phyloP scores from a whole-genome alignment of 2,797 vertebrate genomes.

The Peromyscus melanophrys region DNA sequence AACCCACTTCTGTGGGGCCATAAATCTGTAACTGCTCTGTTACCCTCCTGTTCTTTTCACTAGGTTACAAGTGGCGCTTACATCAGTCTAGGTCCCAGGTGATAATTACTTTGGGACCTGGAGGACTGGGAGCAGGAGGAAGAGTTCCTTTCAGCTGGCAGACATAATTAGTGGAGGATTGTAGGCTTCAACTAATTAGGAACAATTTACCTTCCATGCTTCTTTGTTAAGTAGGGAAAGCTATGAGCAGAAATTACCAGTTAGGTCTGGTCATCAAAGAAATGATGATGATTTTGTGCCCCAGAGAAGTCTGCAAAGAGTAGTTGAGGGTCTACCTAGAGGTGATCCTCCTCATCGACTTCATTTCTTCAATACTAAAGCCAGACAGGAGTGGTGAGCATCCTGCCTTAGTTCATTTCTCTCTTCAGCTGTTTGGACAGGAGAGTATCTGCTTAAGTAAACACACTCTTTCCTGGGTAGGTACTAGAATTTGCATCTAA shows the following conservation, averaged over 20 bases:
- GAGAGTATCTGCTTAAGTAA: slow-evolving; percentile 40
- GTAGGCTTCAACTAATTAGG: slow-evolving; percentile 64
- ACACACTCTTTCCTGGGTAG: not conserved
- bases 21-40: not conserved
- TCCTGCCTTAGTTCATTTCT: not conserved
- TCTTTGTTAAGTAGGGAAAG: slow-evolving; percentile 57
- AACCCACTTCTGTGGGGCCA: not conserved
- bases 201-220: not conserved
- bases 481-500: not conserved
- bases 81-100: not conserved
- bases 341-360: not conserved
- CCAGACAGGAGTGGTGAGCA: not conserved
- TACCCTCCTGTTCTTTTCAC: not conserved
- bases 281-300: not conserved
- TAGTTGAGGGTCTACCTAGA: not conserved
- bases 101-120: slow-evolving; percentile 49
- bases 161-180: slow-evolving; percentile 70
- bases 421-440: not conserved
- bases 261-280: slow-evolving; percentile 55
- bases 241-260: slow-evolving; percentile 26
- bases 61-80: not conserved
- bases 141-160: slow-evolving; percentile 48
- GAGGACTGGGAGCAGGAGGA: slow-evolving; percentile 52
- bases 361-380: not conserved
- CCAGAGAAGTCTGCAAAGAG: not conserved